Conservation (phyloP, 1,140 invertebrate species). For the Meloidogyne hapla region DNA sequence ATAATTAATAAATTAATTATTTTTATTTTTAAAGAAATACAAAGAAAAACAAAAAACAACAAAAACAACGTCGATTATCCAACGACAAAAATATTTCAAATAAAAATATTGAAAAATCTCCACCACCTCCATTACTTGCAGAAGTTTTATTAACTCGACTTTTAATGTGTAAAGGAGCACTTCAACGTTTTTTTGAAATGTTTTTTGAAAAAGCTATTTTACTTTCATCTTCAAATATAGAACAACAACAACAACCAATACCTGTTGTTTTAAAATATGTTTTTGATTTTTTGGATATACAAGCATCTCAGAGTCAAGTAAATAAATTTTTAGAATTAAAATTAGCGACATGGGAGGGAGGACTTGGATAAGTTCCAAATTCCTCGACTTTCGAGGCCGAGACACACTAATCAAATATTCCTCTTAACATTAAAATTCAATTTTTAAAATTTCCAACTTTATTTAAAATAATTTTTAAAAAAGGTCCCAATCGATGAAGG, state of each 20-base stretch:
- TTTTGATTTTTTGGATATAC: slow-evolving; percentile 88
- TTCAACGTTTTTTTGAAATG: slow-evolving; percentile 93
- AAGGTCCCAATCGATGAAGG: slow-evolving; percentile 76
- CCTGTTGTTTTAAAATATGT: slow-evolving; percentile 91
- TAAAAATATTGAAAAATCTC: background rate
- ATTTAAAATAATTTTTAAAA: slow-evolving; percentile 62
- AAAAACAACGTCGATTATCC: background rate
- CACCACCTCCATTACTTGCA: slow-evolving; percentile 72
- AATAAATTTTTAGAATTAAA: too few relatives aligned
- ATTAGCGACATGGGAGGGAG: too few relatives aligned
- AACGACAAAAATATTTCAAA: background rate
- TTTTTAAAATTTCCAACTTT: background rate
- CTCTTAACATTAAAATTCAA: too few relatives aligned
- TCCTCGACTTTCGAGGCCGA: too few relatives aligned
- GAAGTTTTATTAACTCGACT: slow-evolving; percentile 90
- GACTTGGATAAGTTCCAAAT: too few relatives aligned
- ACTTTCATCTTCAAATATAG: slow-evolving; percentile 27
- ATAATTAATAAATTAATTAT: too few relatives aligned
- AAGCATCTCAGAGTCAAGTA: slow-evolving; percentile 72
- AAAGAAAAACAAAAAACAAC: background rate
- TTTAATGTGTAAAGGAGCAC: slow-evolving; percentile 82
- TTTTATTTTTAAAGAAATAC: background rate
- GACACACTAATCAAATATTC: too few relatives aligned
- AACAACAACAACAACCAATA: slow-evolving; percentile 69
- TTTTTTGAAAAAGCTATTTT: slow-evolving; percentile 68